Base-by-base conservation (phyloP, 92 coral and sea anemone genomes). In the Umimayanthus chanpuru region DNA sequence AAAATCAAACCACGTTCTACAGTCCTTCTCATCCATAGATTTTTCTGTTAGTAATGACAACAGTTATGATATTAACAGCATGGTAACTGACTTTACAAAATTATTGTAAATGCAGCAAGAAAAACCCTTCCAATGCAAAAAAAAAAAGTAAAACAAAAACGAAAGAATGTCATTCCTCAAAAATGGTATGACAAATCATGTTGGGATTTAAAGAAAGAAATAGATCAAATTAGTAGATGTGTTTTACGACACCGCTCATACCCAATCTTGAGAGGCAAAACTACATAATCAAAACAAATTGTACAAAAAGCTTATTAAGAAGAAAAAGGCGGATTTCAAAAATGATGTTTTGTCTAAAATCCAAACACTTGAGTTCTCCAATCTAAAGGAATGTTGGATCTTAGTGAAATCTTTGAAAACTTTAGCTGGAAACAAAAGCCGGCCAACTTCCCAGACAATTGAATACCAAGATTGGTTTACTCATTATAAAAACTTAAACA, bases 291-390 rank as follows among this genome's bases (percentile, higher is more conserved):
- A 26, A 71, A 76, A 76, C 29, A 76, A 76, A 76, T 76, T 29
- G 16, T 76, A 76, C 80, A 76, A 76, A 41, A 76, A 76, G 11
- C 56, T 76, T 14, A 41, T 76, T 3, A 76, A 76, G 80, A 76
- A 41, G n/a, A 76, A 73, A 76, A 76, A 76, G 80, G 80, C 53
- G 20, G 56, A 76, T 76, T 76, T 76, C 14, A 41, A 76, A 76
- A 76, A 76, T 76, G 56, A 73, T 73, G 18, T 73, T 73, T 73
- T 73, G 18, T 73, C 77, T 73, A 73, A 73, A 30, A 73, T 73
- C 11, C 77, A 73, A 9, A 73, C 77, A 73, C 77, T 73, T 23
- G 77, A 73, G 44, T 73, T 21, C 18, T 73, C n/a, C 29, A 73
- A 73, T 73, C 77, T 43, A 32, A 73, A 73, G 77, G 76, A n/a